Evolutionary conservation across 2,113 vertebrate genomes (phyloP), one percentile per base, ranked within the genome.

Genomic region (Poeciliopsis retropinna): DNA sequence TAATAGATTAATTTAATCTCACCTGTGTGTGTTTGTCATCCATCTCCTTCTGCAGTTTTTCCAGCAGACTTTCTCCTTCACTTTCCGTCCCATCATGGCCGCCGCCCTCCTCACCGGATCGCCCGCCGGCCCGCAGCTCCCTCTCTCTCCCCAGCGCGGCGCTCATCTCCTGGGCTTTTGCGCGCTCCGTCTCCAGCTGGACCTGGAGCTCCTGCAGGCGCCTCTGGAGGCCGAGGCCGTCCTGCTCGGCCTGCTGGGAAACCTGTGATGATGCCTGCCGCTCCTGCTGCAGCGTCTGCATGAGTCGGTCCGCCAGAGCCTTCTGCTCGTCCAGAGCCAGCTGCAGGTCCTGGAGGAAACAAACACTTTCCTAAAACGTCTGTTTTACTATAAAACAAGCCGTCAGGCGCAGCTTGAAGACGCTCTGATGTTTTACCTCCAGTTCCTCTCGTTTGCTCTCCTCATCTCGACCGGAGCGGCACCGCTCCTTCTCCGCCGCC

Each of bases 401-500:
- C 3, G 17, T 39, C 12, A 5, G 28, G 11, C 5, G 27, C 9
- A 39, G 8, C 2, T 13, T 31, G 10, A 63, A 31, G 61, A 32
- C 15, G 14, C 5, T 63, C 8, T 28, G 22, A 10, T 3, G 10
- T 64, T 71, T 89, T 92, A 99, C 98, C 96, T 99, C 97, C 37
- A 97, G 86, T 61, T 97, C 94, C 87, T 98, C 97, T 88, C 88
- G 95, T 83, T 95, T 93, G 64, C 87, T 93, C 75, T 96, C 95
- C 76, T 96, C 92, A 1, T 5, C 94, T 75, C 91, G 94, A 64
- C 95, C 95, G 17, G 89, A 82, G 80, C 91, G 95, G 81, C 96
- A 94, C 75, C 88, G 95, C 80, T 97, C 96, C 83, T 96, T 98
- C 90, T 98, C 97, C 87, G 96, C 73, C 39, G 94, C 87, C 97